Evolutionary conservation across 2,113 vertebrate species (phyloP).

Genomic region (Isurus oxyrinchus): DNA sequence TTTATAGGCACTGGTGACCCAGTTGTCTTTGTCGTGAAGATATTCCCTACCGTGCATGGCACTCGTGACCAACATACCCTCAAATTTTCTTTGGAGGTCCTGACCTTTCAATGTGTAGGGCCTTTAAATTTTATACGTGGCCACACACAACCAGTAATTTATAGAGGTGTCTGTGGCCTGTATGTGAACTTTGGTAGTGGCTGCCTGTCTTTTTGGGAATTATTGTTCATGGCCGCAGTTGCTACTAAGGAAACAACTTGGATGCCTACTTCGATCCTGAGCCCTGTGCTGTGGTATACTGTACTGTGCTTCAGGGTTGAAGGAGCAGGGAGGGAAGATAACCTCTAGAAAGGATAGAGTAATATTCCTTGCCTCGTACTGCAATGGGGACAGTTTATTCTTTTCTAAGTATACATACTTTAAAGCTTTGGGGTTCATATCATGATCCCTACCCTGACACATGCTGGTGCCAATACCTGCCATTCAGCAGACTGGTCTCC

Average conservation of each 20-base stretch:
- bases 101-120: background rate
- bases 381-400: background rate
- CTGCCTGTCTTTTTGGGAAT: background rate
- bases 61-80: background rate
- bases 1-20: background rate
- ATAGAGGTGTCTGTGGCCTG: background rate
- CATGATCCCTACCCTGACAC: background rate
- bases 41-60: background rate
- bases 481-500: background rate
- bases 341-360: background rate
- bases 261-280: background rate
- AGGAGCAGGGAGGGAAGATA: background rate
- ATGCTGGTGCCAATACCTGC: background rate
- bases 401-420: background rate
- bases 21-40: background rate
- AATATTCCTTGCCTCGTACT: background rate
- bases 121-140: background rate
- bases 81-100: background rate
- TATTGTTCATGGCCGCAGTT: background rate
- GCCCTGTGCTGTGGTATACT: background rate
- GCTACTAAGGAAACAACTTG: background rate
- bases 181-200: background rate
- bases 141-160: background rate
- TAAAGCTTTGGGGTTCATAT: background rate
- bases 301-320: background rate